These are phyloP conservation scores for Drosophila busckii DNA, from an alignment of 1,140 invertebrate genomes.

Conservation along the genomic window DNA sequence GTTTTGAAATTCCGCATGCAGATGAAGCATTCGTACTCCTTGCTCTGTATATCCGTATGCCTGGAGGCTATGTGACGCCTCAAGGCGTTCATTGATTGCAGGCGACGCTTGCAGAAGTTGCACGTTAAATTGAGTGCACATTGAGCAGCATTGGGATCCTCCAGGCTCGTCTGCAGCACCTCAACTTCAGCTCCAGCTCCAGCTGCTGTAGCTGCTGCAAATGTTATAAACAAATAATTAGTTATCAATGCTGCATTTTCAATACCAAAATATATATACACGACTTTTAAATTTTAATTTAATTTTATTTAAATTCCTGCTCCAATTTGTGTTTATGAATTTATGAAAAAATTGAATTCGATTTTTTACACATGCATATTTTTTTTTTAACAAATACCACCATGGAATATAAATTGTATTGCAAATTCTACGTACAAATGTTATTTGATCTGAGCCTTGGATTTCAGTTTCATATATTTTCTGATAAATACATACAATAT, in stretches of 20 bases:
- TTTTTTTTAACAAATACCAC: no score
- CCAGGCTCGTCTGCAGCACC: no score
- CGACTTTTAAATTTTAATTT: neutral
- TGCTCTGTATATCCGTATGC: conserved; percentile 65
- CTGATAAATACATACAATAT: conserved; percentile 5
- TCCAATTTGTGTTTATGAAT: neutral
- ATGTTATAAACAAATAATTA: no score
- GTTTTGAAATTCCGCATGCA: conserved; percentile 77
- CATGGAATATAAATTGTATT: no score
- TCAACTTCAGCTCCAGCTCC: neutral
- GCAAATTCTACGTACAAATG: no score
- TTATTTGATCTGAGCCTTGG: no score
- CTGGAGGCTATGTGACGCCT: conserved; percentile 65
- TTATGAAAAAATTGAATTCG: no score
- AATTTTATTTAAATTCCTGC: neutral
- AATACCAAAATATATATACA: neutral
- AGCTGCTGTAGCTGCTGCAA: no score
- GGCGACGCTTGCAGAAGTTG: conserved; percentile 56
- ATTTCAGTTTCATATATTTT: conserved; percentile 19
- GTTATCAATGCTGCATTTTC: no score
- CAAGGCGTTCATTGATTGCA: conserved; percentile 67
- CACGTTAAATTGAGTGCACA: conserved; percentile 36
- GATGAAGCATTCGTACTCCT: conserved; percentile 62
- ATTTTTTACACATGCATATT: conserved; percentile 37
- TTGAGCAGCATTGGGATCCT: conserved; percentile 26